phyloP scores from a whole-genome alignment of 2,113 vertebrate genomes.

The Peucedramus taeniatus region DNA sequence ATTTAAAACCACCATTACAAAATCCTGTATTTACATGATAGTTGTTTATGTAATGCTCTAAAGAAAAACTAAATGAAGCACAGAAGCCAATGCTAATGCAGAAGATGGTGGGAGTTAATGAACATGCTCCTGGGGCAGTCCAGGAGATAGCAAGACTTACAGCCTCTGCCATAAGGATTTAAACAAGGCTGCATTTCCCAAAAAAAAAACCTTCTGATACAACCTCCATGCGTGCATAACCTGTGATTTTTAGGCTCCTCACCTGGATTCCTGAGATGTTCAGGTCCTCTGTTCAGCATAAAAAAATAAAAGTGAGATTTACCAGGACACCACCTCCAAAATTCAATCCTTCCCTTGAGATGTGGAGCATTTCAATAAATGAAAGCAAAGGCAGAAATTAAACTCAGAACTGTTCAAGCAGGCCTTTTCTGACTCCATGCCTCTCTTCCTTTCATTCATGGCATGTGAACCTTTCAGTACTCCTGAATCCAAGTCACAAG shows the following conservation, averaged over 20 bases:
- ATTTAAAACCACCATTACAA: conserved; percentile 57
- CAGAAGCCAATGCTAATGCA: conserved; percentile 42
- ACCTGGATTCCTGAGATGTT: not conserved
- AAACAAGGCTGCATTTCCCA: not conserved
- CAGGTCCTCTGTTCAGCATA: not conserved
- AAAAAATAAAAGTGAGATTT: not conserved
- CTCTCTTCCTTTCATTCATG: not conserved
- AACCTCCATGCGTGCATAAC: not conserved
- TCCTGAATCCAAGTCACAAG: not conserved
- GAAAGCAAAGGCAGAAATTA: not conserved
- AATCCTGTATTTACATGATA: conserved; percentile 49
- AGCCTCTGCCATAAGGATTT: not conserved
- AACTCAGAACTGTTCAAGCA: not conserved
- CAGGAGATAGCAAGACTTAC: not conserved
- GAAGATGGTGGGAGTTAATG: conserved; percentile 26
- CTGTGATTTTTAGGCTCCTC: not conserved
- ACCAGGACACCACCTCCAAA: not conserved
- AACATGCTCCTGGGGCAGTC: not conserved
- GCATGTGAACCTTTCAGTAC: not conserved
- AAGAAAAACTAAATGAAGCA: conserved; percentile 21
- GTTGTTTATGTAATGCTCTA: conserved; percentile 58
- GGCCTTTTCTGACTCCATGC: not conserved
- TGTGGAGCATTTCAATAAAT: not conserved
- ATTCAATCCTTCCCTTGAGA: not conserved
- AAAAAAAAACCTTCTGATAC: not conserved